Base-by-base conservation (phyloP, 2,888 invertebrate genomes). In the Galerucella pusilla region DNA sequence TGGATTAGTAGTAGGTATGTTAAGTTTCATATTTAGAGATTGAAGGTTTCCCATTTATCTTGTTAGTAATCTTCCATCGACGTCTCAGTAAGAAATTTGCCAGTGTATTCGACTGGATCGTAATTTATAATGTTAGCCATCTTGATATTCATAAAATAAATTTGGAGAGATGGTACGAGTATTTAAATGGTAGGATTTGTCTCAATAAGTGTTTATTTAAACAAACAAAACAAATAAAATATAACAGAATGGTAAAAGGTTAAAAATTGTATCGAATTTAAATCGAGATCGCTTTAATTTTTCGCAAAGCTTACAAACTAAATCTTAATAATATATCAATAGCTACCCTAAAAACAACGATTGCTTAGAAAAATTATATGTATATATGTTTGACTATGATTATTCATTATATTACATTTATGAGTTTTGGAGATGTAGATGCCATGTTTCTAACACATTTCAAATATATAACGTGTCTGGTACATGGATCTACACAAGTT, bases 351-450 rank as follows among this genome's bases (percentile, higher is more conserved):
- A 87, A 86, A 87, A 87, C 87, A 87, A 87, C 87, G 87, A 88
- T 87, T 87, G 88, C 87, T 88, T 88, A 88, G 88, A 88, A 87
- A 88, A 88, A 88, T 87, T 88, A 87, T 87, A 87, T 87, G 87
- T 87, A 87, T 87, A 86, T 86, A 83, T 85, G 81, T 85, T 81
- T 85, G 87, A 86, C 87, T 87, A 87, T 86, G 84, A 85, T 85
- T 85, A 86, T 85, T 86, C 83, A 85, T 85, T 80, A 80, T 80
- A 78, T 80, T 83, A 83, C 86, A 88, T 86, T 85, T 87, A 87
- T 87, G 86, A 86, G 84, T 86, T 42, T 86, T 83, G 82, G 81
- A 85, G 83, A 85, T 85, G 85, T 85, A 85, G 85, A 84, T 85
- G 83, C 84, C 78, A 83, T 83, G 83, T 83, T 83, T 80, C 83